phyloP scores from a whole-genome alignment of 2,797 vertebrate species.

The Allobates femoralis region DNA sequence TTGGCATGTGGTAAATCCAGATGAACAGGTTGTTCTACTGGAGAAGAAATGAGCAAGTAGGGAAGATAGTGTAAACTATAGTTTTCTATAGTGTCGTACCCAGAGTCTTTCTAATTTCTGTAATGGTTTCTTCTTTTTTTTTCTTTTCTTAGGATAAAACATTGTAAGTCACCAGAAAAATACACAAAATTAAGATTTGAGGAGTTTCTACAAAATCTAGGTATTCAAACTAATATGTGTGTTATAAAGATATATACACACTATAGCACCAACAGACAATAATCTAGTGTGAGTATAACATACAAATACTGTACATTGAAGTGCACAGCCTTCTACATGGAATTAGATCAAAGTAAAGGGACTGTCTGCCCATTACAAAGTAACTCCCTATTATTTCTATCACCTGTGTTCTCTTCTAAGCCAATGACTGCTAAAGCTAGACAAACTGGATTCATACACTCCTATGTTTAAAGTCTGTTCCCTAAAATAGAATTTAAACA shows the following conservation, averaged over 20 bases:
- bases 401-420: not conserved
- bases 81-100: not conserved
- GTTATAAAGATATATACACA: no score
- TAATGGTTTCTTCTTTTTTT: not conserved
- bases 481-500: slow-evolving; percentile 26
- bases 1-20: not conserved
- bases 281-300: no score
- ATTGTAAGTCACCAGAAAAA: not conserved
- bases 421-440: slow-evolving; percentile 3
- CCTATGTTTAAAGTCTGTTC: not conserved
- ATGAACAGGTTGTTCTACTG: slow-evolving; percentile 17
- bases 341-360: not conserved
- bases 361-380: not conserved
- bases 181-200: not conserved
- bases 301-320: no score
- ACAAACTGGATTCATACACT: slow-evolving; percentile 44
- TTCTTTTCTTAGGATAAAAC: not conserved
- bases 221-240: no score
- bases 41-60: not conserved
- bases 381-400: slow-evolving; percentile 15
- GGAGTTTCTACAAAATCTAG: not conserved
- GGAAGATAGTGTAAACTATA: no score
- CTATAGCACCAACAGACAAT: no score
- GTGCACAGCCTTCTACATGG: not conserved
- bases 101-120: not conserved